Evolutionary conservation across 2,797 vertebrate genomes (phyloP), one percentile per base, ranked within the genome.

Genomic region (Gymnoscopelus braueri): DNA sequence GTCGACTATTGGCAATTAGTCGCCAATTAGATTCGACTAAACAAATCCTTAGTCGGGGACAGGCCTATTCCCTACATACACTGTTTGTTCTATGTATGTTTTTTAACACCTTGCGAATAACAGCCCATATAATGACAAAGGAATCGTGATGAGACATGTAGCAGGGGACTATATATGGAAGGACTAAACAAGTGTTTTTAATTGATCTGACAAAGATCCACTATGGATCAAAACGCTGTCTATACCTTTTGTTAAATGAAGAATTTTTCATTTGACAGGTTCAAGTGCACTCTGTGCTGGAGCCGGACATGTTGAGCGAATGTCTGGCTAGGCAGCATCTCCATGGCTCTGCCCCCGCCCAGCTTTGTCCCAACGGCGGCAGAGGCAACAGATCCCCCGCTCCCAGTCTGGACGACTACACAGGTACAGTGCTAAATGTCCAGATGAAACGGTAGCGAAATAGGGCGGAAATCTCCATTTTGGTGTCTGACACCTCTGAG

Each of bases 251-350:
- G 39, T 50, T 2, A 44, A 44, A 10, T 44, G 9, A 8, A 44
- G 8, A 9, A 66, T 55, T 72, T 56, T 86, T 57, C 76, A 35
- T 49, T 44, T 66, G 49, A 58, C 83, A 91, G 90, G 78, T 84
- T 76, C 83, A 82, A 29, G 75, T 67, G 58, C 83, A 83, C 62
- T 52, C 84, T 0, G 14, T 80, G 63, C 60, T 89, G 80, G 89
- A 92, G 48, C 84, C 87, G 0, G 89, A 91, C 74, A 48, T 88
- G 44, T 32, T 90, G 72, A 91, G 85, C 1, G 84, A 91, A 19
- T 89, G 88, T 39, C 80, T 91, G 83, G 87, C 86, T 4, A 81
- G 86, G 82, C 89, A 92, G 77, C 90, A 91, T 51, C 90, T 90
- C 66, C 87, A 89, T 77, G 56, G 69, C 65, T 80, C 88, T 0